Evolutionary conservation across 2,888 invertebrate genomes (phyloP).

Genomic region (Chironomus tentans): DNA sequence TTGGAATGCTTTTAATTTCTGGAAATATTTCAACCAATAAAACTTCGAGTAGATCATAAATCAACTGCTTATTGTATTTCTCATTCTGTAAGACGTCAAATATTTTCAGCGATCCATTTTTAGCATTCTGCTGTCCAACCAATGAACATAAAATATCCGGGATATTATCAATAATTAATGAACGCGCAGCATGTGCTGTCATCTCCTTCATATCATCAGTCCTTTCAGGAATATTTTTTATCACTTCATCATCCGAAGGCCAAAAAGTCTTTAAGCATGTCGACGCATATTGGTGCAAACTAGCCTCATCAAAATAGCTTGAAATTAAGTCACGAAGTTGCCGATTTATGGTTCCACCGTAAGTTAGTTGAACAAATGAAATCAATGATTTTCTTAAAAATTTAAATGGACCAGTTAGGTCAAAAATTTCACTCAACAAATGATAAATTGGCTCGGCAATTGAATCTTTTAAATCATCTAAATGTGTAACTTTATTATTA

Average conservation of each 20-base stretch:
- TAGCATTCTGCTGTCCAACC: slow-evolving; percentile 76
- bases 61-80: slow-evolving; percentile 78
- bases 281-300: slow-evolving; percentile 80
- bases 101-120: slow-evolving; percentile 73
- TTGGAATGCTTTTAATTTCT: slow-evolving; percentile 45
- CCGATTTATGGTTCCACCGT: slow-evolving; percentile 85
- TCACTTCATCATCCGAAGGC: slow-evolving; percentile 75
- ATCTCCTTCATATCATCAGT: slow-evolving; percentile 57
- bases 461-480: slow-evolving; percentile 56
- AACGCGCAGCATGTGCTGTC: slow-evolving; percentile 57
- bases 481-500: slow-evolving; percentile 32
- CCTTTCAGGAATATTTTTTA: slow-evolving; percentile 46
- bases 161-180: slow-evolving; percentile 56
- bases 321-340: slow-evolving; percentile 80
- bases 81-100: slow-evolving; percentile 79
- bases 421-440: slow-evolving; percentile 80
- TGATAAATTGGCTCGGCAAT: slow-evolving; percentile 87
- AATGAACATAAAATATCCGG: slow-evolving; percentile 72
- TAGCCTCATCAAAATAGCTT: slow-evolving; percentile 82
- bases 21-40: slow-evolving; percentile 60
- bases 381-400: slow-evolving; percentile 81
- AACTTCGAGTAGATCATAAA: slow-evolving; percentile 66
- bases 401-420: slow-evolving; percentile 79
- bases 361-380: slow-evolving; percentile 83
- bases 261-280: slow-evolving; percentile 79